phyloP scores from a whole-genome alignment of 1,140 invertebrate species.

The Zaprionus ghesquierei region DNA sequence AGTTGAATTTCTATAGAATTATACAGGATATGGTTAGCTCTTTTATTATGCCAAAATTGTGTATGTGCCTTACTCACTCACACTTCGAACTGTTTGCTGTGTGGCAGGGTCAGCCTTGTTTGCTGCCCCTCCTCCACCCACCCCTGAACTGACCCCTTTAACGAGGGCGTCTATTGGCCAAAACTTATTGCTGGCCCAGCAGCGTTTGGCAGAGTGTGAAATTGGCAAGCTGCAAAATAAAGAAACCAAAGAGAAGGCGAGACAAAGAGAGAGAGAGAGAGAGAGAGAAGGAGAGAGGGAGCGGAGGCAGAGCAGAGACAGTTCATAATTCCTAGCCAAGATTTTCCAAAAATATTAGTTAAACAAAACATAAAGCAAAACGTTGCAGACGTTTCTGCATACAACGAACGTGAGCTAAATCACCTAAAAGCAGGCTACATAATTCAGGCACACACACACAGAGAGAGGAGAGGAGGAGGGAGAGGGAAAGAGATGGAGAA shows the following conservation, averaged over 20 bases:
- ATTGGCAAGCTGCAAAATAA: slow-evolving; percentile 76
- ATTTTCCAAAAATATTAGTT: slow-evolving; percentile 79
- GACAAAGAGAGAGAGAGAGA: background rate
- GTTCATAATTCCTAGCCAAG: slow-evolving; percentile 73
- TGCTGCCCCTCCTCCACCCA: slow-evolving; percentile 15
- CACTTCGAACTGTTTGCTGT: background rate
- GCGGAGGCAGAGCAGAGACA: slow-evolving; percentile 18
- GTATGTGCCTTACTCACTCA: background rate
- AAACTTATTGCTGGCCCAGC: slow-evolving; percentile 65
- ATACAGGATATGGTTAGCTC: background rate
- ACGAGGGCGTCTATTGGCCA: slow-evolving; percentile 46
- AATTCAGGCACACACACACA: slow-evolving; percentile 55
- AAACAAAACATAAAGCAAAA: slow-evolving; percentile 80
- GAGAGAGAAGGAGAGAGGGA: slow-evolving; percentile 11
- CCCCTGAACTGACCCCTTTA: slow-evolving; percentile 32
- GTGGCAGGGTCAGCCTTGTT: slow-evolving; percentile 19
- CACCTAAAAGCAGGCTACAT: slow-evolving; percentile 80
- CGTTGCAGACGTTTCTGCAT: slow-evolving; percentile 78
- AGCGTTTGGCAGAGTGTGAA: slow-evolving; percentile 79
- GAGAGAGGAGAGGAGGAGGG: background rate
- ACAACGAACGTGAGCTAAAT: slow-evolving; percentile 74
- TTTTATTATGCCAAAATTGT: background rate
- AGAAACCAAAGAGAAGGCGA: slow-evolving; percentile 39
- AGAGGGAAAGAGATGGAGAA: background rate
- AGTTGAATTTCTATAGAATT: background rate